Evolutionary conservation across 2,888 invertebrate genomes (phyloP), one percentile per base, ranked within the genome.

Genomic region (Tachina fera): DNA sequence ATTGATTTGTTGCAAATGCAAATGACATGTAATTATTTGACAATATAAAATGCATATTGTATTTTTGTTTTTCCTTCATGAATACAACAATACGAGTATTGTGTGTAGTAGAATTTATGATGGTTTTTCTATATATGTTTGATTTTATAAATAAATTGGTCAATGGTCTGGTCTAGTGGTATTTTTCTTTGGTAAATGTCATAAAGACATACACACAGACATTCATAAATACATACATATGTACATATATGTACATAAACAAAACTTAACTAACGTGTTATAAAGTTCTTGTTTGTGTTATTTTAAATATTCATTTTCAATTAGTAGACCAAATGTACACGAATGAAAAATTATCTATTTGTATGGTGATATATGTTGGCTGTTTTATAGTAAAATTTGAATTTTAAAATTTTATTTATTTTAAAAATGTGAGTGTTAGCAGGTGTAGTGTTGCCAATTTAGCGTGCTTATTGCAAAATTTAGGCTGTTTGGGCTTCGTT

Each of bases 1-100:
- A 86, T 83, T 86, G 83, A 86, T 83, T 86, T 86, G 83, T 86
- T 80, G 76, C 67, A 83, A 79, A 80, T 77, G 83, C n/a, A 81
- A 84, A 68, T 74, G 72, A 70, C 83, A 74, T 83, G 60, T 67
- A 83, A 83, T 83, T 78, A 78, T 71, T 72, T 22, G 45, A 14
- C 3, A 65, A 83, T 76, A 68, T 65, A 72, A 71, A 71, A 79
- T 79, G 16, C 22, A 70, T 51, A 75, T 63, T 16, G 13, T 10
- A 45, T 45, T 22, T 45, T 63, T 63, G 39, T 67, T 63, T 67
- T 31, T 5, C 9, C 19, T 39, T 45, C 58, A 65, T 19, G 39
- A 72, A 19, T 51, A 63, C 41, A 53, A n/a, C 31, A 43, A 65
- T 47, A 49, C 5, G 53, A 22, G 22, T 56, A 43, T 6, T 5